phyloP scores from a whole-genome alignment of 2,113 vertebrate species.

The Smithornis capensis region DNA sequence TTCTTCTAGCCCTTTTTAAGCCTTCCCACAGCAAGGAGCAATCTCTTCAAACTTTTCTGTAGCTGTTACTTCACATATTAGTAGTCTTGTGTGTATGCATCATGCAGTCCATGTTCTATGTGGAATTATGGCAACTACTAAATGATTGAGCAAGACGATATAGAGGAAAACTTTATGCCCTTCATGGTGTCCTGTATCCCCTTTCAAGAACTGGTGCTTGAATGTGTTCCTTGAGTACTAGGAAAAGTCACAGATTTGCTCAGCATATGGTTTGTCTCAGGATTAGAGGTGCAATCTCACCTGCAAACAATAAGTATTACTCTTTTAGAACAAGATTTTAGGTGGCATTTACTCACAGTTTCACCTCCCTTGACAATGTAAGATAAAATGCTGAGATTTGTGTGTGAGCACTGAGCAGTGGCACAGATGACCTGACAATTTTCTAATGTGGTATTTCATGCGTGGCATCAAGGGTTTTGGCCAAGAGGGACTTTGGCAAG shows the following conservation, averaged over 20 bases:
- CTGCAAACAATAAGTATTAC: neutral
- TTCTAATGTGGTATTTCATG: neutral
- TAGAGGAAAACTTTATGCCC: neutral
- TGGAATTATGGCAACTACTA: neutral
- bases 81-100: neutral
- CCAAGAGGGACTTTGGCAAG: neutral
- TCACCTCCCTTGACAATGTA: neutral
- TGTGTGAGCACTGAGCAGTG: neutral
- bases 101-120: rapidly evolving
- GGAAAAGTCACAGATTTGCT: neutral
- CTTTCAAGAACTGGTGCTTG: neutral
- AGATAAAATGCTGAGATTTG: neutral
- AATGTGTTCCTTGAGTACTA: neutral
- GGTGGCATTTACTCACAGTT: neutral
- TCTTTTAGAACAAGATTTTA: neutral
- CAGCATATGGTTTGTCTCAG: neutral
- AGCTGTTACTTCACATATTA: neutral
- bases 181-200: neutral
- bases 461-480: neutral
- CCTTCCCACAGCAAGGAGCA: neutral
- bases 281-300: neutral
- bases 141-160: neutral
- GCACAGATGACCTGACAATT: neutral
- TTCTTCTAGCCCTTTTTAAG: neutral
- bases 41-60: neutral